Percentiles rank a stretch among this genome's conserved stretches.
These are phyloP conservation scores for Zaprionus capensis DNA, from an alignment of 1,140 invertebrate genomes.

Conservation along the genomic window DNA sequence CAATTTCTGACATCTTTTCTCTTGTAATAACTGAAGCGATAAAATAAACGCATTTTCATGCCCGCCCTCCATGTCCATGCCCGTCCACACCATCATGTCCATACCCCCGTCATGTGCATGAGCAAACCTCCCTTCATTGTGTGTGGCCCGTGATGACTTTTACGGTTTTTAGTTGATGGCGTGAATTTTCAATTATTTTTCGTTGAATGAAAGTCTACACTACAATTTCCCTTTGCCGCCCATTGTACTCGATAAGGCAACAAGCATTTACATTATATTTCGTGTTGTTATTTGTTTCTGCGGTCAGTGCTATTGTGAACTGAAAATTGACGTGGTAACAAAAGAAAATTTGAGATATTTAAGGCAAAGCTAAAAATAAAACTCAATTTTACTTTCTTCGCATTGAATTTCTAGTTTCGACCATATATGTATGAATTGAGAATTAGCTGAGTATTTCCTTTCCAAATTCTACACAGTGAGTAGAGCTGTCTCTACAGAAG, in stretches of 20 bases:
- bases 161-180: constrained; percentile 22
- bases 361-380: neutral
- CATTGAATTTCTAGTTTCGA: neutral
- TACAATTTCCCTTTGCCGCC: constrained; percentile 9
- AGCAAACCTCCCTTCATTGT: constrained; percentile 12
- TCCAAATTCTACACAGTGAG: neutral
- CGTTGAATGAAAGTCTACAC: neutral
- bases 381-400: neutral
- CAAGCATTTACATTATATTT: constrained; percentile 51
- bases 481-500: neutral
- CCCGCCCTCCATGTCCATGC: neutral
- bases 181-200: constrained; percentile 59
- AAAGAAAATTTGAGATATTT: neutral
- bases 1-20: constrained; percentile 71
- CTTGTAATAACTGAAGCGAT: constrained; percentile 55
- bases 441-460: neutral
- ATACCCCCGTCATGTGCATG: no score
- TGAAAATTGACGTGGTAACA: neutral
- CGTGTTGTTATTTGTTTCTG: constrained; percentile 59
- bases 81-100: no score
- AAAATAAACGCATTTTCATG: constrained; percentile 48
- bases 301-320: constrained; percentile 31
- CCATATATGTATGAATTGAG: neutral
- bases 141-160: constrained; percentile 57
- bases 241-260: neutral